phyloP scores from a whole-genome alignment of 37 sponge, comb jelly and placozoan genomes.

The Cladorhizidae sp. region DNA sequence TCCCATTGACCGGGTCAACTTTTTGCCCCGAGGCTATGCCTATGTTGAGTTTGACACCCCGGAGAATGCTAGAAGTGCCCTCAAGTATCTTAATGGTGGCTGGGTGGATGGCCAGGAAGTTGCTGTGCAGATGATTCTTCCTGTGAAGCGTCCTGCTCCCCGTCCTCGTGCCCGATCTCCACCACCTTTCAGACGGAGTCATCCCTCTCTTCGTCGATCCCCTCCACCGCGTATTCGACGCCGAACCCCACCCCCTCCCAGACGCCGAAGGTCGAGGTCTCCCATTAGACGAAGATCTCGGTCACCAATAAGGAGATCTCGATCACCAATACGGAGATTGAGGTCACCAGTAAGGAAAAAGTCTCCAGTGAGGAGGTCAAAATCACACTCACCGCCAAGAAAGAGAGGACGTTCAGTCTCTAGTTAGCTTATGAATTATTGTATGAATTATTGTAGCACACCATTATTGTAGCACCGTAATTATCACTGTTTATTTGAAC shows the following conservation, averaged over 20 bases:
- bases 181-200: slow-evolving; percentile 4
- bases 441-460: too few relatives aligned
- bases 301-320: background rate
- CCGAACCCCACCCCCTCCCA: background rate
- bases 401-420: slow-evolving; percentile 11
- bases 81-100: slow-evolving; percentile 84
- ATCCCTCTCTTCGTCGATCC: slow-evolving; percentile 13
- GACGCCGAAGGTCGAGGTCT: slow-evolving; percentile 15
- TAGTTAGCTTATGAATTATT: background rate
- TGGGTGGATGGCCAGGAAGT: slow-evolving; percentile 84
- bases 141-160: slow-evolving; percentile 43
- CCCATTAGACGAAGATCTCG: background rate
- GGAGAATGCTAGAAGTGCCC: slow-evolving; percentile 54
- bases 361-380: slow-evolving; percentile 6
- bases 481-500: too few relatives aligned
- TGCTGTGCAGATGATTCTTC: slow-evolving; percentile 61
- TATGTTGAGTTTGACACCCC: slow-evolving; percentile 77
- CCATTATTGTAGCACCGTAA: too few relatives aligned
- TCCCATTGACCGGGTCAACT: slow-evolving; percentile 71
- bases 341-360: slow-evolving; percentile 10
- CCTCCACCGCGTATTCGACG: background rate
- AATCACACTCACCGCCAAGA: background rate
- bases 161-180: slow-evolving; percentile 23
- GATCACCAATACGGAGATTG: slow-evolving; percentile 17
- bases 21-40: slow-evolving; percentile 72